Base-by-base conservation (phyloP, 2,797 vertebrate species). In the Chiroxiphia lanceolata region DNA sequence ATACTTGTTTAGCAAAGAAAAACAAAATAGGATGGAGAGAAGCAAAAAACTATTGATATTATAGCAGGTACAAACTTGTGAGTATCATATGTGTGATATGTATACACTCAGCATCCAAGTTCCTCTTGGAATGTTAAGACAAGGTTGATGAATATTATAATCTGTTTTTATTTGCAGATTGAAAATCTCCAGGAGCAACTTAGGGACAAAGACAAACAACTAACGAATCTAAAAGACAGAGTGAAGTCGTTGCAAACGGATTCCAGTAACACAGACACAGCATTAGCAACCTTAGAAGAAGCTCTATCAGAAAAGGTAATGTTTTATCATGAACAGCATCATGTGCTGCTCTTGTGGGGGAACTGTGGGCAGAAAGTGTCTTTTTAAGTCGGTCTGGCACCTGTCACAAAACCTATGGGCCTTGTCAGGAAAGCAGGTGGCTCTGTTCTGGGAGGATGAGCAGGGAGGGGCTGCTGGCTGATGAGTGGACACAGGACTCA, bases 251-350 rank as follows among this genome's bases (percentile, higher is more conserved):
- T 99, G 91, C 99, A 99, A 98, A 99, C 99, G 0, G 99, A 99
- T 97, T 99, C 99, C 96, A 99, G 99, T 96, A 99, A 99, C 93
- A 99, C 99, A 9, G 99, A 99, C 95, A 99, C 99, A 33, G 99
- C 99, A 6, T 97, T 99, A 91, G 99, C 99, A 40, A 99, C 99
- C 0, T 97, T 99, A 87, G 99, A 99, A 98, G 99, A 99, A 95
- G 99, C 99, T 23, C 98, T 99, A 3, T 99, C 99, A 44, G 99
- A 99, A 97, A 99, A 99, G 99, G 99, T 99, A 97, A 90, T 6
- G 27, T 65, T 60, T 89, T 56, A 26, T 70, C 7, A 6, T 25
- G 15, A 12, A 47, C 50, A 50, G 40, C 40, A 27, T 27, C 18
- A 3, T 17, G 36, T 79, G 69, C 40, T 82, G n/a, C 47, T 84